phyloP scores from a whole-genome alignment of 2,113 vertebrate species.

The Cynopterus brachyotis region DNA sequence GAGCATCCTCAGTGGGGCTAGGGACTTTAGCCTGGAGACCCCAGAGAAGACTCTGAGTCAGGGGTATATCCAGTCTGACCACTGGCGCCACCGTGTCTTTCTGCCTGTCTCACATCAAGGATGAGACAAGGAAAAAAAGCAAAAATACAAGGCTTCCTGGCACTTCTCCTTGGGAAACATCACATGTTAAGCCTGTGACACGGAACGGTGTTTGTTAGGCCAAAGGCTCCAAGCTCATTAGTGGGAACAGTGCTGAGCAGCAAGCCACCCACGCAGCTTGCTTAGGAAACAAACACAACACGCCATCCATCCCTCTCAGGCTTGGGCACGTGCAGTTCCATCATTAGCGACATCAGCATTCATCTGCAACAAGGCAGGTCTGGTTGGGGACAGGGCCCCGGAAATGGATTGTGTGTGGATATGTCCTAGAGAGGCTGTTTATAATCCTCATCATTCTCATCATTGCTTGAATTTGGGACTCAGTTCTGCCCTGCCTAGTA shows the following conservation, averaged over 20 bases:
- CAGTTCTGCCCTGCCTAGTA: neutral
- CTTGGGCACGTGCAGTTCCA: neutral
- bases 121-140: neutral
- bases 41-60: neutral
- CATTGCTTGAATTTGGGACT: constrained; percentile 15
- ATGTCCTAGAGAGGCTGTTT: neutral
- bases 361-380: neutral
- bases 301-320: neutral
- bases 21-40: neutral
- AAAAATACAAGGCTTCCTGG: neutral
- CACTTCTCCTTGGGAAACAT: constrained; percentile 45
- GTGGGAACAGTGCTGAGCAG: neutral
- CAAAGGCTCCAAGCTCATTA: constrained; percentile 65
- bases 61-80: neutral
- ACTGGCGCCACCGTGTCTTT: neutral
- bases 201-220: constrained; percentile 47
- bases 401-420: neutral
- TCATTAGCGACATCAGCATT: neutral
- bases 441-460: neutral
- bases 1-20: neutral
- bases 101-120: constrained; percentile 6
- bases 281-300: constrained; percentile 42
- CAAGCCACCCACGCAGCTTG: constrained; percentile 39
- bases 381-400: neutral
- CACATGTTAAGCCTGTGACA: constrained; percentile 65